Evolutionary conservation across 1,140 invertebrate genomes (phyloP), one percentile per base, ranked within the genome.

Genomic region (Aphidius gifuensis): DNA sequence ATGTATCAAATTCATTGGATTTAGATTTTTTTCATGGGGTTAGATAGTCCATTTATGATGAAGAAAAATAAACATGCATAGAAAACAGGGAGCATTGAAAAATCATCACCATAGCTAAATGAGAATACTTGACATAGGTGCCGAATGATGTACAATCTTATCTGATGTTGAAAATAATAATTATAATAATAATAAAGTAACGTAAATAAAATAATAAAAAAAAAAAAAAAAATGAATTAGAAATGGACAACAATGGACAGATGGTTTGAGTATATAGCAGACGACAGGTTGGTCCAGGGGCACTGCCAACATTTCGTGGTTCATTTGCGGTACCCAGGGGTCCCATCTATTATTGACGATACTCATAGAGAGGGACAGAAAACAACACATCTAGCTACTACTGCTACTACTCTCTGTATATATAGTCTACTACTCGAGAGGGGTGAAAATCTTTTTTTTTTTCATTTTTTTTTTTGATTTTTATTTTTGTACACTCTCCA

Each of bases 301-400:
- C 66, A 67, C 56, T 62, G 66, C 69, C 77, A 80, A 75, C 76
- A 80, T 81, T 81, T 81, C 80, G 80, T 80, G 80, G 80, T 81
- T 81, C 80, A 81, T 81, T 81, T 80, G 80, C 80, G 80, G 78
- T 80, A 75, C 80, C 80, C 80, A 80, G 71, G 79, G 79, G 79
- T 81, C 71, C 74, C 78, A 80, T 81, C 76, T 78, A 81, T 81
- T 81, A 81, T 76, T 70, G 70, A 49, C 23, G 60, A 64, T 54
- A 75, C 72, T 71, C 4, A 32, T 38, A 55, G 50, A 60, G 58
- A 54, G 44, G n/a, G 44, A 55, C 39, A 65, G n/a, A 43, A 5
- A n/a, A 21, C 55, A 44, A 57, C 43, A 60, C 46, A 16, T 49
- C 47, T 21, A 7, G 47, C 23, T 49, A 49, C 47, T n/a, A 16